Evolutionary conservation across 2,797 vertebrate genomes (phyloP).

Genomic region (Melopsittacus undulatus): DNA sequence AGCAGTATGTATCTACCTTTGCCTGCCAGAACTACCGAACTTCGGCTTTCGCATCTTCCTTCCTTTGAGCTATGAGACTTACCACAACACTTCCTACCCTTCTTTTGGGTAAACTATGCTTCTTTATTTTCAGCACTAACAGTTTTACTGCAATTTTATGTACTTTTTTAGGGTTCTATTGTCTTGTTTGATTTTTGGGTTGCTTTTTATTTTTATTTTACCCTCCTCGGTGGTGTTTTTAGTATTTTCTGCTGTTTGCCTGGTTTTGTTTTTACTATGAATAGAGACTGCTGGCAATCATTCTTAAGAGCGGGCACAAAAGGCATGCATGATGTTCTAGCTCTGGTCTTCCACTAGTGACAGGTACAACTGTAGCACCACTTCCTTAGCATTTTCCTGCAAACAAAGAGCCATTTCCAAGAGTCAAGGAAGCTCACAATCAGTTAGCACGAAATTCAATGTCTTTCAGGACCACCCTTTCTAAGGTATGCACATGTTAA

Average conservation of each 20-base stretch:
- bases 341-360: background rate
- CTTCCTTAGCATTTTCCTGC: background rate
- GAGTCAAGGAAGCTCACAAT: background rate
- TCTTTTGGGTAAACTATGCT: background rate
- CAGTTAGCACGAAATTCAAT: rapidly evolving
- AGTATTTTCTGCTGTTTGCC: background rate
- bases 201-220: background rate
- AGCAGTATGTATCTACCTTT: background rate
- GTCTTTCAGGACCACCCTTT: background rate
- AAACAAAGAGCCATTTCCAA: background rate
- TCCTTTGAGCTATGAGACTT: background rate
- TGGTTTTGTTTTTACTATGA: background rate
- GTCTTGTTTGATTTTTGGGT: too few species aligned
- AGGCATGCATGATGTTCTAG: background rate
- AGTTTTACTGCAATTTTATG: background rate
- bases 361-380: background rate
- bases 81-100: background rate
- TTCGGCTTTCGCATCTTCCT: background rate
- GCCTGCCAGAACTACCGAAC: background rate
- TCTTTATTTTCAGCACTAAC: background rate
- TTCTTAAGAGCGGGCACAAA: background rate
- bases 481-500: background rate
- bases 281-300: background rate
- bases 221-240: background rate
- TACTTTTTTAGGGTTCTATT: background rate